These are phyloP conservation scores for Bombylius major DNA, from an alignment of 2,888 invertebrate species.

Conservation along the genomic window DNA sequence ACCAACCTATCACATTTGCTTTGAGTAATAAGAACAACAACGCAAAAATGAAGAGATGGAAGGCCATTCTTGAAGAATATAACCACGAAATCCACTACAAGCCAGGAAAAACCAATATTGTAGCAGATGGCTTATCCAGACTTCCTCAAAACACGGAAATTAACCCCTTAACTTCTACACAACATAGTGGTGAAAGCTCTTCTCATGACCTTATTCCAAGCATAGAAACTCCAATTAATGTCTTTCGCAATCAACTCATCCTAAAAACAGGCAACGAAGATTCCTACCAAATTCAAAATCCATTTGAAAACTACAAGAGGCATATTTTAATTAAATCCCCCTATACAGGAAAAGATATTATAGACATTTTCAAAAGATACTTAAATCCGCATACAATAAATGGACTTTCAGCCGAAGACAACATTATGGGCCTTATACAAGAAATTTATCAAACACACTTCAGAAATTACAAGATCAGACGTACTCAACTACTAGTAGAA, in stretches of 20 bases:
- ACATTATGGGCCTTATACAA: neutral
- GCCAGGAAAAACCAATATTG: conserved; percentile 5
- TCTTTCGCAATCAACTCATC: neutral
- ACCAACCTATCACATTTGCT: neutral
- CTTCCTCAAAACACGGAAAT: neutral
- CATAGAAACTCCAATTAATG: neutral
- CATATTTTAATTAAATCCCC: neutral
- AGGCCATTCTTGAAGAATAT: neutral
- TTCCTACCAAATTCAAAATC: neutral
- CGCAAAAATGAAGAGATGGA: neutral
- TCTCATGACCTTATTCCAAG: neutral
- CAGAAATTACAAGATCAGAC: neutral
- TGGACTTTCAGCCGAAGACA: neutral
- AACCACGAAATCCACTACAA: conserved; percentile 1
- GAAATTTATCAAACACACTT: neutral
- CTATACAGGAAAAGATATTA: neutral
- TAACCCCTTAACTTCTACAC: neutral
- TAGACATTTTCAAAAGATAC: neutral
- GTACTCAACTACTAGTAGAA: neutral
- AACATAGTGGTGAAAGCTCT: neutral
- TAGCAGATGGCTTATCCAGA: conserved; percentile 9
- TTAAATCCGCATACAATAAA: neutral
- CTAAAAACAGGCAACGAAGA: neutral
- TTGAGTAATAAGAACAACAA: conserved; percentile 1
- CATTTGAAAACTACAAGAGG: neutral